Conservation (phyloP, 2,113 vertebrate species). For the Scortum barcoo region DNA sequence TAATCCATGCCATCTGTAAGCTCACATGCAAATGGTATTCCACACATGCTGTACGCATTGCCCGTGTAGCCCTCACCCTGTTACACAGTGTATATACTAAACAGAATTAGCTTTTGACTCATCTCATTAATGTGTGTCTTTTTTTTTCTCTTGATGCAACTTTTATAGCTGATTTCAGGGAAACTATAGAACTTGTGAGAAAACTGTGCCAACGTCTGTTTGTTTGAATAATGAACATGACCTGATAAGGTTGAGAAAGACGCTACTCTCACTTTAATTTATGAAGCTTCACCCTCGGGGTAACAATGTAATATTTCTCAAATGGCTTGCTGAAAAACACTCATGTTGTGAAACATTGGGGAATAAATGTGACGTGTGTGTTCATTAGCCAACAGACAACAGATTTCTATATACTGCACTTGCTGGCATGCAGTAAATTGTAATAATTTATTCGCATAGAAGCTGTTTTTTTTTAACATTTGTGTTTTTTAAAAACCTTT, state of each 20-base stretch:
- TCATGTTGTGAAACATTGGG: conserved; percentile 42
- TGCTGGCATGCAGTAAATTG: conserved; percentile 18
- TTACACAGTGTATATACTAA: conserved; percentile 16
- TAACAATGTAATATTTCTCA: conserved; percentile 65
- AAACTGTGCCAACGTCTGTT: conserved; percentile 74
- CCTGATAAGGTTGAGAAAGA: conserved; percentile 71
- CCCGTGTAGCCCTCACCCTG: background rate
- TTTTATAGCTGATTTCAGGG: conserved; percentile 64
- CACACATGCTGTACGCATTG: background rate
- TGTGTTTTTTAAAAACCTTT: too few relatives aligned
- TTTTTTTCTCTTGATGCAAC: conserved; percentile 50
- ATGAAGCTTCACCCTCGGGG: conserved; percentile 65
- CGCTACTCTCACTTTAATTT: conserved; percentile 68
- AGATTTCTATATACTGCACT: conserved; percentile 5
- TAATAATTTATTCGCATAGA: background rate
- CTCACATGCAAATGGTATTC: conserved; percentile 27
- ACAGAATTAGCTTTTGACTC: conserved; percentile 39
- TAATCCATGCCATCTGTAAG: conserved; percentile 2
- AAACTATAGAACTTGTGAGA: conserved; percentile 56
- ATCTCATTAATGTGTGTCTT: conserved; percentile 43
- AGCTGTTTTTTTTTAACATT: background rate
- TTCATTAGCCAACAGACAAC: conserved; percentile 11
- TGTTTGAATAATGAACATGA: conserved; percentile 78
- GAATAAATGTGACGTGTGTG: conserved; percentile 55
- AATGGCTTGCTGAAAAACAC: conserved; percentile 55